These are phyloP conservation scores for Dione vanillae DNA, from an alignment of 2,888 invertebrate genomes.

Conservation along the genomic window DNA sequence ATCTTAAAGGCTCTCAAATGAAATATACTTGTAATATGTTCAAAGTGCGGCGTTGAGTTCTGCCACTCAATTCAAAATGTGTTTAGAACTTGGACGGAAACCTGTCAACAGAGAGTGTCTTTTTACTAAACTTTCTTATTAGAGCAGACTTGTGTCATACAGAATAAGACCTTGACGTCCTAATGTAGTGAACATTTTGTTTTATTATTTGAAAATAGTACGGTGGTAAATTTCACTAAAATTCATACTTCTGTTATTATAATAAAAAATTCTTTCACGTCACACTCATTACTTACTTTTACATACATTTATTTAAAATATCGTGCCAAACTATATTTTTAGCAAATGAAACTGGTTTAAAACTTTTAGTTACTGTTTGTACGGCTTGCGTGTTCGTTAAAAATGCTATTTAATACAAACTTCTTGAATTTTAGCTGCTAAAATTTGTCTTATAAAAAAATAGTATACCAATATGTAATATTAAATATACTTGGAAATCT, in stretches of 20 bases:
- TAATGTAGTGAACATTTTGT: neutral
- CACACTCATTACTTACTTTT: neutral
- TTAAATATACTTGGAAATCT: no score
- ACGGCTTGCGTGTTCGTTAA: conserved; percentile 17
- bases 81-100: no score
- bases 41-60: no score
- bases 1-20: no score
- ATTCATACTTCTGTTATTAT: neutral
- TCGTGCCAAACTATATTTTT: conserved; percentile 24
- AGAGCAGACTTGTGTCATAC: no score
- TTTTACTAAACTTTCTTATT: no score
- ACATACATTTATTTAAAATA: conserved; percentile 9
- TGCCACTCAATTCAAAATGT: no score
- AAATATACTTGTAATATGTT: no score
- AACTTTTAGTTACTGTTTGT: conserved; percentile 1
- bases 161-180: no score
- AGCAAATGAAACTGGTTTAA: conserved; percentile 16
- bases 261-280: neutral
- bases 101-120: no score
- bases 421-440: neutral
- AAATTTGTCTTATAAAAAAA: neutral
- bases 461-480: no score
- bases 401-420: conserved; percentile 12
- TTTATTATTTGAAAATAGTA: neutral
- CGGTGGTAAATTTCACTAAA: neutral